Evolutionary conservation across 2,888 invertebrate genomes (phyloP), one percentile per base, ranked within the genome.

Genomic region (Aphidius colemani): DNA sequence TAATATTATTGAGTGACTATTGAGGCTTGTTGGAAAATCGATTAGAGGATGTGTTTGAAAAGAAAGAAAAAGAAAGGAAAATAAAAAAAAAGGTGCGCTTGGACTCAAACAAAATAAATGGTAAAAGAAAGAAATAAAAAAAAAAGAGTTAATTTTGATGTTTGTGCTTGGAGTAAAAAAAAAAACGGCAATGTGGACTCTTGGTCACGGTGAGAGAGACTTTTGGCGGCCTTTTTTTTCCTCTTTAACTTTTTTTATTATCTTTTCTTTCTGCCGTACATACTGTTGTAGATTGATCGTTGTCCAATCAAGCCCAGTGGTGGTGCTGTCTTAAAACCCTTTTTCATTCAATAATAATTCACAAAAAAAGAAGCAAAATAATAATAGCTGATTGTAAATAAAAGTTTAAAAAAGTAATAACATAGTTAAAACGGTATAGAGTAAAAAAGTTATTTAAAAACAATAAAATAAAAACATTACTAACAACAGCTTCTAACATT

Each of bases 401-500:
- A 46, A 46, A 10, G 10, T 7, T 8, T 6, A 6, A 46, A 40
- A 53, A 39, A 40, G 30, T 57, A 7, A 44, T 30, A 53, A 18
- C 9, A 43, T 40, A 10, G 30, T n/a, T 3, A 7, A 44, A 11
- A 43, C 30, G 45, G 45, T 30, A 18, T 18, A 30, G 30, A 30
- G 30, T 30, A 18, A 18, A 30, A 56, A 46, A 57, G 13, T 43
- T 13, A 58, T 40, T 30, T 30, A 46, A 45, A 61, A 53, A 43
- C 39, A 46, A 6, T 39, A 13, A n/a, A 62, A 51, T 41, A 61
- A 50, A 48, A 61, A 53, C 7, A 55, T 46, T n/a, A 39, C n/a
- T 56, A 55, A 56, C 41, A 44, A 63, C 70, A 68, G 66, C 45
- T 57, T 77, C 73, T 78, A 76, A 79, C 75, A 76, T 70, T 74